Conservation (phyloP, 1,140 invertebrate genomes). For the Arctopsyche grandis region DNA sequence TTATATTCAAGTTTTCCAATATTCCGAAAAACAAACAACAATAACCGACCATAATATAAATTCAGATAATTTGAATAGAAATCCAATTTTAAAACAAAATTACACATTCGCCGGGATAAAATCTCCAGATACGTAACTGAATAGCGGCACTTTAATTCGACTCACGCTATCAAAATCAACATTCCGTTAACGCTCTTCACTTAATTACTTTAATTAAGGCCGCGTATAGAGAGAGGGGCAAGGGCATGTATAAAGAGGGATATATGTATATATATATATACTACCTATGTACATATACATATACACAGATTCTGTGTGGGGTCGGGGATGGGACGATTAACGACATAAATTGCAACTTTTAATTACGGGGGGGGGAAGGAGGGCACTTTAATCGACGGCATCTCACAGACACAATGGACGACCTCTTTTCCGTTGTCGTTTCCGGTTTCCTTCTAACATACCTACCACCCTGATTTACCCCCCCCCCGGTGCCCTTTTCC, state of each 20-base stretch:
- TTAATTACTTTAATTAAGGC: slow-evolving; percentile 49
- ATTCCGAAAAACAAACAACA: no score
- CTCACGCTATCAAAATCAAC: slow-evolving; percentile 42
- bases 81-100: neutral
- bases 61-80: no score
- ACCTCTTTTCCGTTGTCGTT: no score
- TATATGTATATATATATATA: neutral
- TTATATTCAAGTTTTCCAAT: no score
- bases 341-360: slow-evolving; percentile 46
- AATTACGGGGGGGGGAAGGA: slow-evolving; percentile 30
- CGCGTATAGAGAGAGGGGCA: neutral
- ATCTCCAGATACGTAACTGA: slow-evolving; percentile 25
- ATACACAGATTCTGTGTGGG: no score
- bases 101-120: slow-evolving; percentile 19
- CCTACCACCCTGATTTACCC: no score
- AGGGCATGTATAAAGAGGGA: neutral
- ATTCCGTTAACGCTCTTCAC: slow-evolving; percentile 42
- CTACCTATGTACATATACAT: no score
- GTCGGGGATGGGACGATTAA: slow-evolving; percentile 21
- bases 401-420: neutral
- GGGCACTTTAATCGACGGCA: slow-evolving; percentile 33
- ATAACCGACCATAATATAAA: no score
- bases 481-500: no score
- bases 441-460: no score
- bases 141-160: slow-evolving; percentile 18